These are phyloP conservation scores for Lathamus discolor DNA, from an alignment of 2,113 vertebrate species.

Conservation along the genomic window DNA sequence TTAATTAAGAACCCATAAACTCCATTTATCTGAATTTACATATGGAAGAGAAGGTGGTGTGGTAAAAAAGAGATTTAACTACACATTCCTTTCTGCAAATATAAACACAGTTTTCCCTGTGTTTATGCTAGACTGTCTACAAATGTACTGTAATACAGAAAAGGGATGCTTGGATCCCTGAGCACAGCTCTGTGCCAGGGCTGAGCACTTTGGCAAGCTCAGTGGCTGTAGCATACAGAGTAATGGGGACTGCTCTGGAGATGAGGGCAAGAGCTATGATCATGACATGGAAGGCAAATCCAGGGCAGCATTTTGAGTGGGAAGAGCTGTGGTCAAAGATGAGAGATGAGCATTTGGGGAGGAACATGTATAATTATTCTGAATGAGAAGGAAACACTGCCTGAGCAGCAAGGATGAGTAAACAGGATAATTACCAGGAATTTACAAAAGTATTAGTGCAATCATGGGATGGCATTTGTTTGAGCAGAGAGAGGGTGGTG, in stretches of 20 bases:
- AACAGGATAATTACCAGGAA: constrained; percentile 45
- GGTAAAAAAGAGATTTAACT: neutral
- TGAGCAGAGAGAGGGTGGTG: neutral
- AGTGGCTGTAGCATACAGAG: neutral
- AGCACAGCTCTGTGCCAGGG: neutral
- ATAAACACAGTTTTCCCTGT: neutral
- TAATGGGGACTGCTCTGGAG: neutral
- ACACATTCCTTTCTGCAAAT: neutral
- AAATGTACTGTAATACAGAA: neutral
- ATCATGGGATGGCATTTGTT: constrained; percentile 4
- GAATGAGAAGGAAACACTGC: neutral
- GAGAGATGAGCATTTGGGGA: neutral
- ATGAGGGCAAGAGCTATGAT: neutral
- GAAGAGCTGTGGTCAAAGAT: neutral
- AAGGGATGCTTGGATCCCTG: neutral
- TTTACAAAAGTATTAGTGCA: constrained; percentile 6
- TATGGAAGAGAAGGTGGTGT: neutral
- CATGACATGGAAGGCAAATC: neutral
- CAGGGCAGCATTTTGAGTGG: neutral
- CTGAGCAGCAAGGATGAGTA: constrained; percentile 17
- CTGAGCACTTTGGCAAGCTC: neutral
- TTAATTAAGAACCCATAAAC: constrained; percentile 10
- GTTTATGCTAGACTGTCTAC: constrained; percentile 9
- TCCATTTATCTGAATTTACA: constrained; percentile 25
- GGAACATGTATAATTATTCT: neutral